These are phyloP conservation scores for Melanchra persicariae DNA, from an alignment of 2,888 invertebrate species.

Conservation along the genomic window DNA sequence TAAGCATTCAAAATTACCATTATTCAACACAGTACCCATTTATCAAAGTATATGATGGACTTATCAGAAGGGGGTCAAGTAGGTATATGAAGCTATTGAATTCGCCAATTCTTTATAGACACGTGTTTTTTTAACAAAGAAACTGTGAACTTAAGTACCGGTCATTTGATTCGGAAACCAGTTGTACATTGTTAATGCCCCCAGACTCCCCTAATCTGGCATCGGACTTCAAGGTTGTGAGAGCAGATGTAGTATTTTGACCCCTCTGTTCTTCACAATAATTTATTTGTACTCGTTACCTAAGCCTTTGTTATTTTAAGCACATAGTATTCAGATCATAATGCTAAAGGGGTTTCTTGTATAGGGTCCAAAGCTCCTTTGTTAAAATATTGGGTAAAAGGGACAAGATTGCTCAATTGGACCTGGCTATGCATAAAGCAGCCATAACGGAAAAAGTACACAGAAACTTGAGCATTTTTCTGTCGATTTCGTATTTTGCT, in stretches of 20 bases:
- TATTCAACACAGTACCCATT: conserved; percentile 11
- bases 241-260: conserved; percentile 26
- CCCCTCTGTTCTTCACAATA: not conserved
- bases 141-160: conserved; percentile 12
- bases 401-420: not conserved
- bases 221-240: conserved; percentile 29
- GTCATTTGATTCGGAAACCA: conserved; percentile 24
- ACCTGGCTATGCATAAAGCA: no score
- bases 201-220: conserved; percentile 17
- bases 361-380: not conserved
- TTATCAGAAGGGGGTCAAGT: conserved; percentile 6
- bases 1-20: conserved; percentile 2
- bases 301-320: conserved; percentile 9
- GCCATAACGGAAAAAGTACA: no score
- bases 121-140: conserved; percentile 24
- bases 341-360: not conserved
- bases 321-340: not conserved
- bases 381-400: not conserved
- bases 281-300: conserved; percentile 29
- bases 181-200: conserved; percentile 6
- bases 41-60: not conserved
- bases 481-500: no score
- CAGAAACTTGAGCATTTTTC: no score
- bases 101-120: conserved; percentile 1
- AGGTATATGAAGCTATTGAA: conserved; percentile 17